Base-by-base conservation (phyloP, 2,113 vertebrate species). In the Rhinogobius similis region DNA sequence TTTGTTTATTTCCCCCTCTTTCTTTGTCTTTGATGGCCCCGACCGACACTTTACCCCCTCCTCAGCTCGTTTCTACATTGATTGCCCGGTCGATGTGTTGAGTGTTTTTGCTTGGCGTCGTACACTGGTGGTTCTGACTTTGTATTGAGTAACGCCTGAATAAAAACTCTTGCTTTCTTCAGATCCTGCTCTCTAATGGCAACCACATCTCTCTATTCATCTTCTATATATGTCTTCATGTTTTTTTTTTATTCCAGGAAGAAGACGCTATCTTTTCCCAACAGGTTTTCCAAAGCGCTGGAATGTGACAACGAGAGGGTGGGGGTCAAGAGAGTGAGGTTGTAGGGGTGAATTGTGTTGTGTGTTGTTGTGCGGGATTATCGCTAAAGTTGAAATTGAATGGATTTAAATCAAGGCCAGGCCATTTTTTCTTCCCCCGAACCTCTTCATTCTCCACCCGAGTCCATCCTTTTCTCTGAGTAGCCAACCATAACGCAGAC, bases 381-480 rank as follows among this genome's bases (percentile, higher is more conserved):
- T 75, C 82, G 86, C 86, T 86, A 76, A 84, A 88, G 77, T 65
- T 81, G 76, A 88, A 86, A 90, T 83, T 81, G 81, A 85, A 78
- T 66, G 72, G 81, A 84, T 84, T 86, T 85, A 84, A 87, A 87
- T 80, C 74, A 75, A 86, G 84, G 83, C 81, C 82, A 92, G 89
- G 86, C 87, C 90, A 92, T 92, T 84, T 87, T 78, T 36, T 58
- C 9, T 29, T 20, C 14, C 12, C 53, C 58, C 58, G 29, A 81
- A 86, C 83, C 90, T 87, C 83, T 75, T 90, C 91, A 91, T 92
- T 85, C 87, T 85, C 87, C 91, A 92, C 90, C 82, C 85, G 79
- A 91, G 86, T 26, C 87, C 90, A 91, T 91, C 86, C 86, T 90
- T 58, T 87, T 90, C 88, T 89, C 84, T 91, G 87, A 91, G 89